phyloP scores from a whole-genome alignment of 2,113 vertebrate species.

The Nothocercus julius region DNA sequence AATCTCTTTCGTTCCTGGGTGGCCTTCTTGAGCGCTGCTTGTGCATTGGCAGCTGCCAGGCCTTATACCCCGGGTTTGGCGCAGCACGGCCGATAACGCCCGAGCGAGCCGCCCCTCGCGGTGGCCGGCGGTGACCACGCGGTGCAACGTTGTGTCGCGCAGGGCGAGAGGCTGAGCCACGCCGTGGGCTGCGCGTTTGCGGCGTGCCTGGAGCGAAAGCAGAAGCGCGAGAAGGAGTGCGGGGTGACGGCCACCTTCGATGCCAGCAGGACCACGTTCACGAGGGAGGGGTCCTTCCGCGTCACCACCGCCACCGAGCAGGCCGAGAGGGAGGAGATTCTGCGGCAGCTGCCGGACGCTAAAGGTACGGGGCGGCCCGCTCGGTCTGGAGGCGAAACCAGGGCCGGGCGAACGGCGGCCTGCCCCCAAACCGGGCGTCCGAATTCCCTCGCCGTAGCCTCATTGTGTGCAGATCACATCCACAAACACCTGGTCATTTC shows the following conservation, averaged over 20 bases:
- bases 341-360: conserved; percentile 94
- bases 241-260: conserved; percentile 98
- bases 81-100: neutral
- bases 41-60: neutral
- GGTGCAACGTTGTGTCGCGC: conserved; percentile 46
- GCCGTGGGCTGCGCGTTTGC: conserved; percentile 98
- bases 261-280: conserved; percentile 97
- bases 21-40: neutral
- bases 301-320: conserved; percentile 97
- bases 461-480: neutral
- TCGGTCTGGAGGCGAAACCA: neutral
- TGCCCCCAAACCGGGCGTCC: neutral
- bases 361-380: conserved; percentile 81
- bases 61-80: neutral
- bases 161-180: conserved; percentile 97
- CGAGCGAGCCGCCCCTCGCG: no score
- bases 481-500: neutral
- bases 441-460: neutral
- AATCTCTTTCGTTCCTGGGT: neutral
- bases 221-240: conserved; percentile 98
- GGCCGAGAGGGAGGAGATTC: conserved; percentile 94
- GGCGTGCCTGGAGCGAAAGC: conserved; percentile 95
- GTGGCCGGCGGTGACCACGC: no score
- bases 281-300: conserved; percentile 96
- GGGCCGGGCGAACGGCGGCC: neutral